phyloP scores from a whole-genome alignment of 2,888 invertebrate species.

The Ganaspis brasiliensis region DNA sequence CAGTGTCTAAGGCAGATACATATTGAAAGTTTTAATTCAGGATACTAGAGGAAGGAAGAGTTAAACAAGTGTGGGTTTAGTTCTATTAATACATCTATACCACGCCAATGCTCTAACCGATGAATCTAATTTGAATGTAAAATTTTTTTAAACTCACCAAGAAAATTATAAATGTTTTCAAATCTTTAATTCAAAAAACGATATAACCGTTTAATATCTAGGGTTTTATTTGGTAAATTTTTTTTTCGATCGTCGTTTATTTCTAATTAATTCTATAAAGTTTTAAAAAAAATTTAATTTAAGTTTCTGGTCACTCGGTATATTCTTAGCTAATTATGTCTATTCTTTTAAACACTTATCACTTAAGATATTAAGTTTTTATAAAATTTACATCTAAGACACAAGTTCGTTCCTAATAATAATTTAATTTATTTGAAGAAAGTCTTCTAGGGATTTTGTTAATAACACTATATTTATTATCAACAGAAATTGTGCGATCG shows the following conservation, averaged over 20 bases:
- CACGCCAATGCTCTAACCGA: background rate
- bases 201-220: too few relatives aligned
- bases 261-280: background rate
- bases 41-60: background rate
- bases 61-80: background rate
- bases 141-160: background rate
- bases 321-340: slow-evolving; percentile 13
- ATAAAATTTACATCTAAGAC: too few relatives aligned
- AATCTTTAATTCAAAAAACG: too few relatives aligned
- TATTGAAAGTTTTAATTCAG: background rate
- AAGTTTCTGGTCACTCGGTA: background rate
- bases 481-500: too few relatives aligned
- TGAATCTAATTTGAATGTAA: background rate
- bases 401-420: background rate
- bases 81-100: slow-evolving; percentile 7
- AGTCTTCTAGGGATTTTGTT: too few relatives aligned
- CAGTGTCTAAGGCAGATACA: background rate
- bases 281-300: background rate
- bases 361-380: too few relatives aligned
- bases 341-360: too few relatives aligned
- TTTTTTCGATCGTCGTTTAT: background rate
- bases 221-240: background rate
- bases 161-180: too few relatives aligned
- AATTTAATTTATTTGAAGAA: background rate
- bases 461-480: too few relatives aligned